phyloP scores from a whole-genome alignment of 2,797 vertebrate genomes.

The Anguilla pacifica region DNA sequence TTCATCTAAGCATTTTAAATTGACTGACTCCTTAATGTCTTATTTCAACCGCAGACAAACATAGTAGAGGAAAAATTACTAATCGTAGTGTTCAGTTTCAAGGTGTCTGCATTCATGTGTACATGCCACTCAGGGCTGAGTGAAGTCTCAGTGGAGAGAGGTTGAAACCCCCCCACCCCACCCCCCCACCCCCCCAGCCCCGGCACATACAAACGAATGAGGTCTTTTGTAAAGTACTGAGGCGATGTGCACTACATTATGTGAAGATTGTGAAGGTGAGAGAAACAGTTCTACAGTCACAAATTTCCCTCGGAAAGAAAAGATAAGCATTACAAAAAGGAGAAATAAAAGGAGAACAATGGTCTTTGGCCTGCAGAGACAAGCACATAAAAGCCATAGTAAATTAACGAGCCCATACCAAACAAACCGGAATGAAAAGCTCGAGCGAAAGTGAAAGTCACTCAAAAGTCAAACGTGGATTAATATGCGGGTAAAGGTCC shows the following conservation, averaged over 20 bases:
- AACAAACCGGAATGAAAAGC: not conserved
- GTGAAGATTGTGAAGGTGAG: not conserved
- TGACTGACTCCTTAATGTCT: not conserved
- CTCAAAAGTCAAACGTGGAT: not conserved
- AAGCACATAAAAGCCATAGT: not conserved
- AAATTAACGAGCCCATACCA: not conserved
- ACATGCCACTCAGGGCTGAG: not conserved
- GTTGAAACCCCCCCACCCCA: not conserved
- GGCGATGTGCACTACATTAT: not conserved
- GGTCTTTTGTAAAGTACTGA: not conserved
- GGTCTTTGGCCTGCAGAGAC: not conserved
- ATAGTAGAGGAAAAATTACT: not conserved
- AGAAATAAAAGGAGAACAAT: not conserved
- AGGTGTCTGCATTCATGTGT: not conserved
- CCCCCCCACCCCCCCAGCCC: not conserved
- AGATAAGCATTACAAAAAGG: not conserved
- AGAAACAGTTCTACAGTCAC: not conserved
- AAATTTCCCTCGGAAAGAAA: not conserved
- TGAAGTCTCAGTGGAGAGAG: not conserved
- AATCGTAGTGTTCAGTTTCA: not conserved
- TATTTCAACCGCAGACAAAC: not conserved
- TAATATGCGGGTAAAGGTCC: not conserved
- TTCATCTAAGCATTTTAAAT: not conserved
- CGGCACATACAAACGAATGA: not conserved
- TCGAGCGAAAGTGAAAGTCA: not conserved